phyloP scores from a whole-genome alignment of 2,113 vertebrate genomes.

The Malurus melanocephalus region DNA sequence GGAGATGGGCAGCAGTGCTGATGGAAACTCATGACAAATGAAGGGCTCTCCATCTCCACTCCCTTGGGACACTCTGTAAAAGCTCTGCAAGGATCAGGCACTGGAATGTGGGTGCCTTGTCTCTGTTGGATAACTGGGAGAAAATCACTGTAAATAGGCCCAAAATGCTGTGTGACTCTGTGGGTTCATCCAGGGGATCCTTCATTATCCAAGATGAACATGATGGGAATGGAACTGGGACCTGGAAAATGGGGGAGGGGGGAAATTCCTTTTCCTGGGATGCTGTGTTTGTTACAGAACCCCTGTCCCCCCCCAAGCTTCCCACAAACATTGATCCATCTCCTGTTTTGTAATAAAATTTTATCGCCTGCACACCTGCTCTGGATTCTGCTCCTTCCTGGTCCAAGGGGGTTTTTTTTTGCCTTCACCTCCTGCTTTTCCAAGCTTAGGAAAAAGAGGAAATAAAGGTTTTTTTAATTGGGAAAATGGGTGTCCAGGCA shows the following conservation, averaged over 20 bases:
- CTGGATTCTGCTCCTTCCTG: background rate
- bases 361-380: background rate
- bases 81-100: background rate
- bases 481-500: background rate
- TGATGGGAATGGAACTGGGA: background rate
- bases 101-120: background rate
- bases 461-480: background rate
- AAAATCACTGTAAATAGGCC: conserved; percentile 28
- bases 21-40: background rate
- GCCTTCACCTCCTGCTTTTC: background rate
- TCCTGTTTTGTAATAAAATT: conserved; percentile 61
- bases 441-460: background rate
- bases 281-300: conserved; percentile 13
- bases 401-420: background rate
- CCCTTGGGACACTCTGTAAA: background rate
- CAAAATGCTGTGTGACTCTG: background rate
- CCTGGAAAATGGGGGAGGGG: background rate
- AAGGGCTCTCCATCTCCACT: rapidly evolving
- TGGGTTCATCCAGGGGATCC: background rate
- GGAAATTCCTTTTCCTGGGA: background rate
- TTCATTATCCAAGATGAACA: background rate
- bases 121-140: background rate
- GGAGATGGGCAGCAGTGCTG: background rate
- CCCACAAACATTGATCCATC: background rate
- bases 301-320: background rate